Conservation (phyloP, 2,888 invertebrate genomes). For the Agonum fuliginosum region DNA sequence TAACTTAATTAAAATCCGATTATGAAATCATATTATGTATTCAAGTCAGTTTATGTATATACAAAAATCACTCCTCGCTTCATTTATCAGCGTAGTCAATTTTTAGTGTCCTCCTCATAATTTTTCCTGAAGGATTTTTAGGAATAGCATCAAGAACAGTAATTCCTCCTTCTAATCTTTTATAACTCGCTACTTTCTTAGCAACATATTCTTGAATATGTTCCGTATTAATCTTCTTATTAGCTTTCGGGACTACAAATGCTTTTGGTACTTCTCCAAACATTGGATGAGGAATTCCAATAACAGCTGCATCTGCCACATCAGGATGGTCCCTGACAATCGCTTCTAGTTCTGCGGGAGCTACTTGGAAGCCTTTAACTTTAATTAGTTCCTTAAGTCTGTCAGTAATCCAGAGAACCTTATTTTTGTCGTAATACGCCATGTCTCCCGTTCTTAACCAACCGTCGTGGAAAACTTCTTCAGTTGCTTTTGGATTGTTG, state of each 20-base stretch:
- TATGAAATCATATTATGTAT: background rate
- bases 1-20: no score
- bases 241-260: constrained; percentile 78
- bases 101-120: constrained; percentile 71
- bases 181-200: constrained; percentile 84
- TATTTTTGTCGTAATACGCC: constrained; percentile 77
- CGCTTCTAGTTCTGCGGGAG: constrained; percentile 91
- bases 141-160: constrained; percentile 76
- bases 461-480: constrained; percentile 80
- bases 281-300: constrained; percentile 82
- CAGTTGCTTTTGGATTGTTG: constrained; percentile 84
- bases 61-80: background rate
- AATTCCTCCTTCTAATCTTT: constrained; percentile 78
- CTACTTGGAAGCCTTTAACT: constrained; percentile 83
- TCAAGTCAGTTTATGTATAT: background rate
- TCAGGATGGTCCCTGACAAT: constrained; percentile 82
- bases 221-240: constrained; percentile 71
- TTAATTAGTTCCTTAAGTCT: constrained; percentile 90
- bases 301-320: constrained; percentile 87
- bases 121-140: constrained; percentile 78
- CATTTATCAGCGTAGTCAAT: constrained; percentile 31
- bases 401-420: constrained; percentile 82
- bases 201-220: constrained; percentile 79
- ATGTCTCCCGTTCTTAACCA: constrained; percentile 85
- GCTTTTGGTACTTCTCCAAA: constrained; percentile 87